phyloP scores from a whole-genome alignment of 2,113 vertebrate genomes.

The Ursus arctos region DNA sequence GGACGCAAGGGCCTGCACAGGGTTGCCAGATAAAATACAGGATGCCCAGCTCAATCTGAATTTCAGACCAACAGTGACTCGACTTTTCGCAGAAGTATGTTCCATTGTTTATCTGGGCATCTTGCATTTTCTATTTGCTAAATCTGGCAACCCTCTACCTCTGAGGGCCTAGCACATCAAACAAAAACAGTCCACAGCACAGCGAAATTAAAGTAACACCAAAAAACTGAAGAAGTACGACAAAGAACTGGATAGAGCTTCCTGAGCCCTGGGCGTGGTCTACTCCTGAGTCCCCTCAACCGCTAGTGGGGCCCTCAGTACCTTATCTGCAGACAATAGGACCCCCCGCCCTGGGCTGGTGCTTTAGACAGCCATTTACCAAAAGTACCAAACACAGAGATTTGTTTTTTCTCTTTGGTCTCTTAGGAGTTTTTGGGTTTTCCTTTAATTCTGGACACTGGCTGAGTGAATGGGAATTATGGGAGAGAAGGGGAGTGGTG shows the following conservation, averaged over 20 bases:
- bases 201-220: not conserved
- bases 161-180: not conserved
- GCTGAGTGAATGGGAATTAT: not conserved
- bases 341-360: not conserved
- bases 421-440: not conserved
- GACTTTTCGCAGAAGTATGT: not conserved
- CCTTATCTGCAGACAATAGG: not conserved
- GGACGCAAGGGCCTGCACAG: not conserved
- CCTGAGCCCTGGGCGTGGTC: not conserved
- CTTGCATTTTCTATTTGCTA: not conserved
- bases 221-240: not conserved
- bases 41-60: not conserved
- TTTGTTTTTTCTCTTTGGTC: not conserved
- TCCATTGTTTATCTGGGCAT: not conserved
- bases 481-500: not conserved
- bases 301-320: accelerated
- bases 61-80: not conserved
- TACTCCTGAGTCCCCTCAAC: not conserved
- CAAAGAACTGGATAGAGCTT: not conserved
- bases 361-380: not conserved
- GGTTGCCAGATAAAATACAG: not conserved
- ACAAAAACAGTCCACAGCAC: not conserved
- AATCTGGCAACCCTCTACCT: not conserved
- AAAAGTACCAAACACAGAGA: not conserved
- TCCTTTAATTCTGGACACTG: conserved; percentile 18